A percentile compares a stretch with the other conserved stretches of the same genome.
These are phyloP conservation scores for Pteria penguin DNA, from an alignment of 2,888 invertebrate genomes.

Conservation along the genomic window DNA sequence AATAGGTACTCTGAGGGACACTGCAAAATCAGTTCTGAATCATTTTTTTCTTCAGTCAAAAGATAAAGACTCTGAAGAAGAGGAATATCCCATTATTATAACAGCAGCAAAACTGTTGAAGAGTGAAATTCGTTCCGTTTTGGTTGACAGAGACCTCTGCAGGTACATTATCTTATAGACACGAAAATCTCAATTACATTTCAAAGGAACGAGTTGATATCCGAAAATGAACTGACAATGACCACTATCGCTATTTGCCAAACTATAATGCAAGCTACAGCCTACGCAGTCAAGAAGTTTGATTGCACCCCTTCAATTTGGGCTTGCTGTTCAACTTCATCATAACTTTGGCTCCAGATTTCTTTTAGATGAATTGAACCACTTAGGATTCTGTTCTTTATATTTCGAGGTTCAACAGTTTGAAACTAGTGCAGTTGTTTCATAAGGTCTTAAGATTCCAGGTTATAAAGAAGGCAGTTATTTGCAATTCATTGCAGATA, in stretches of 20 bases:
- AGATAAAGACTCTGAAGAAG: not conserved
- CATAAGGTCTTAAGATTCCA: not conserved
- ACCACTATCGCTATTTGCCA: constrained; percentile 54
- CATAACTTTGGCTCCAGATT: constrained; percentile 52
- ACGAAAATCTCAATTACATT: no score
- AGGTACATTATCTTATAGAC: constrained; percentile 27
- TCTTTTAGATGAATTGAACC: constrained; percentile 54
- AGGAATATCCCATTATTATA: not conserved
- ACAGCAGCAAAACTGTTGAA: constrained; percentile 16
- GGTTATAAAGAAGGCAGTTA: constrained; percentile 34
- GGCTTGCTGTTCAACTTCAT: constrained; percentile 52
- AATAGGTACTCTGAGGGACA: not conserved
- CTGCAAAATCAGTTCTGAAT: not conserved
- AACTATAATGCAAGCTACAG: constrained; percentile 50
- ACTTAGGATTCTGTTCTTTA: constrained; percentile 53
- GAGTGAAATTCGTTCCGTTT: not conserved
- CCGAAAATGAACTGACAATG: constrained; percentile 22
- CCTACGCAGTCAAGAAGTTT: constrained; percentile 33
- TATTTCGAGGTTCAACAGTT: constrained; percentile 46
- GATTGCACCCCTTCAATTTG: constrained; percentile 53
- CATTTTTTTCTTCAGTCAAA: no score
- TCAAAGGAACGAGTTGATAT: no score
- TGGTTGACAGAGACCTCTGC: not conserved
- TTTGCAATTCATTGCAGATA: constrained; percentile 63
- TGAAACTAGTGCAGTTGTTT: constrained; percentile 40